Evolutionary conservation across 2,797 vertebrate species (phyloP).

Genomic region (Rhinoraja longicauda): DNA sequence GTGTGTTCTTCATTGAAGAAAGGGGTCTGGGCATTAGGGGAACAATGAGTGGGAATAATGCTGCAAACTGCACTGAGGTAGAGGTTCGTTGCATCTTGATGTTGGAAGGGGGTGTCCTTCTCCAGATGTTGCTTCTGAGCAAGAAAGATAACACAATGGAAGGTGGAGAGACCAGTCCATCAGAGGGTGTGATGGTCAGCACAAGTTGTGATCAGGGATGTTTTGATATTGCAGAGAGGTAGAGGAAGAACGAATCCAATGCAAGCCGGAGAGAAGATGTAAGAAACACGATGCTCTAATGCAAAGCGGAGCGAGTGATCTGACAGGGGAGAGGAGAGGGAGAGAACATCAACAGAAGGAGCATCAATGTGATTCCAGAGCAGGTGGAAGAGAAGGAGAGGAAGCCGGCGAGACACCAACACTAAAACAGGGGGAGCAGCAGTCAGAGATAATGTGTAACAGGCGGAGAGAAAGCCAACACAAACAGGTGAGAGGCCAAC

Average conservation of each 20-base stretch:
- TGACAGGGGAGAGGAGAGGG: background rate
- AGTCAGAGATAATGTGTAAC: background rate
- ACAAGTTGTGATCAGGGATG: background rate
- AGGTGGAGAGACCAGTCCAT: background rate
- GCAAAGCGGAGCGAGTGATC: background rate
- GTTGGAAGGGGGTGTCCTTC: no score
- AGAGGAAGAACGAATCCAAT: conserved; percentile 4
- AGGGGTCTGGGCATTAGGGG: no score
- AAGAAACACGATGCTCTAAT: background rate
- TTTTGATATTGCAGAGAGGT: background rate
- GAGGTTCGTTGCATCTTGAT: no score
- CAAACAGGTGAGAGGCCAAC: background rate
- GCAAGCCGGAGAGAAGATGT: background rate
- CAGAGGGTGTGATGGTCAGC: no score
- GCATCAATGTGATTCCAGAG: background rate
- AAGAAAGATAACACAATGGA: background rate
- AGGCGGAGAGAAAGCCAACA: background rate
- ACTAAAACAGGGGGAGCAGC: background rate
- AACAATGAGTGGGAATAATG: no score
- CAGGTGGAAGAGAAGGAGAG: background rate
- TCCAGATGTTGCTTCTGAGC: no score
- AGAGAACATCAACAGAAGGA: background rate
- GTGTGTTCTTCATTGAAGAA: no score
- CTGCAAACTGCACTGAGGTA: no score
- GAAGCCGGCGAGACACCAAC: background rate